Evolutionary conservation across 2,888 invertebrate genomes (phyloP), one percentile per base, ranked within the genome.

Genomic region (Camponotus fellah): DNA sequence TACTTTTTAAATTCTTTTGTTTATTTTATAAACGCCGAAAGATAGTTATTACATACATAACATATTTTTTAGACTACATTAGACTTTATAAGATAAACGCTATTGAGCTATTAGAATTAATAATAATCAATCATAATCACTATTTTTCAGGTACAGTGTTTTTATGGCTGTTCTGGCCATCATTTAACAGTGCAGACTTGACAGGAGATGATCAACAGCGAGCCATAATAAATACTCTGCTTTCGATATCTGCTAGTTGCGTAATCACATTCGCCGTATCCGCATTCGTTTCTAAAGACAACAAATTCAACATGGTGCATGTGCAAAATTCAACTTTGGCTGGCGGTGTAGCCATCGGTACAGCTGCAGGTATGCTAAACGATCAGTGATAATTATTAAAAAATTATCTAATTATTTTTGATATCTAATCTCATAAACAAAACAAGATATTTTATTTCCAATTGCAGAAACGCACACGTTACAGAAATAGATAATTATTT

Each of bases 141-240:
- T 65, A 0, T 2, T 37, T 17, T 75, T 75, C 49, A 98, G 98
- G 99, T 81, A 98, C 99, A 0, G 95, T 99, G 79, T 99, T 99
- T 95, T 96, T 99, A 66, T 99, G 99, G 99, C 96, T 99, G 82
- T 99, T 98, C 95, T 99, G 99, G 99, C 99, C 99, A 0, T 98
- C 98, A 85, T 99, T 99, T 95, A 99, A 99, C 95, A 97, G 98
- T 3, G 98, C 97, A 26, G 0, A 96, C 98, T 96, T 97, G 40
- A 96, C 95, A 1, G 96, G 96, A 0, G 97, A 97, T 72, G 96
- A 96, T 88, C 97, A 97, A 90, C 97, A 97, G 89, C 96, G 99
- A 84, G 99, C 99, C 40, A 97, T 99, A 87, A 96, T 99, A 94
- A 99, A 99, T 96, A 99, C 99, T 0, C 98, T 99, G 94, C 95